Evolutionary conservation across 2,888 invertebrate species (phyloP), one percentile per base, ranked within the genome.

Genomic region (Desoria tigrina): DNA sequence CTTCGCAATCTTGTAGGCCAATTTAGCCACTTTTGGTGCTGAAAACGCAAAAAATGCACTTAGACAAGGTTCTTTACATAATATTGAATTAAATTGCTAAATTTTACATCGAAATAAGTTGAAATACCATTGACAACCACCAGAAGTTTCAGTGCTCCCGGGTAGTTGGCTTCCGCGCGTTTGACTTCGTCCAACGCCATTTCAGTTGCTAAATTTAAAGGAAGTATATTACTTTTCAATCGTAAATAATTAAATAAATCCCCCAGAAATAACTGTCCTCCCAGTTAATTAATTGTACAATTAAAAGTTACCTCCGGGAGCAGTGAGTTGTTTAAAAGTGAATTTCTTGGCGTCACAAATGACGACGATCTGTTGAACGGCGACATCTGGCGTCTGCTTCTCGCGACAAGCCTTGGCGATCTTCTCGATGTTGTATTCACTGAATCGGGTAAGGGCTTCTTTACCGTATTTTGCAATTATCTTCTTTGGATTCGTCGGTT

Each of bases 11-110:
- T 74, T 74, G 66, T 74, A 74, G 1, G 72, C 74, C 63, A 74
- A 54, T 45, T 74, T 74, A 18, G 74, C 74, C 16, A 74, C 74
- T 51, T 74, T 74, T 23, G 74, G 74, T 9, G 74, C 74, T 74
- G 32, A 11, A 50, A 42, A 42, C 6, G 6, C 6, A 11, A 55
- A 28, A n/a, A 32, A 55, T 28, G 6, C n/a, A n/a, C n/a, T n/a
- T n/a, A n/a, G n/a, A n/a, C n/a, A 45, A 6, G 45, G 45, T 32
- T 32, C 11, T 32, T 32, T 32, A 32, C 32, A 32, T n/a, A n/a
- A n/a, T n/a, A n/a, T 49, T 49, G 7, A 18, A 18, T 18, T 16
- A 49, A 49, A 49, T 18, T 11, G 16, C 16, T 16, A 53, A 53
- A 21, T 53, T 16, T 53, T 23, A 16, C 9, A 7, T 53, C 53